A percentile compares a stretch with the other conserved stretches of the same genome.
These are phyloP conservation scores for Oxystoma pomonae DNA, from an alignment of 2,888 invertebrate genomes.

Conservation along the genomic window DNA sequence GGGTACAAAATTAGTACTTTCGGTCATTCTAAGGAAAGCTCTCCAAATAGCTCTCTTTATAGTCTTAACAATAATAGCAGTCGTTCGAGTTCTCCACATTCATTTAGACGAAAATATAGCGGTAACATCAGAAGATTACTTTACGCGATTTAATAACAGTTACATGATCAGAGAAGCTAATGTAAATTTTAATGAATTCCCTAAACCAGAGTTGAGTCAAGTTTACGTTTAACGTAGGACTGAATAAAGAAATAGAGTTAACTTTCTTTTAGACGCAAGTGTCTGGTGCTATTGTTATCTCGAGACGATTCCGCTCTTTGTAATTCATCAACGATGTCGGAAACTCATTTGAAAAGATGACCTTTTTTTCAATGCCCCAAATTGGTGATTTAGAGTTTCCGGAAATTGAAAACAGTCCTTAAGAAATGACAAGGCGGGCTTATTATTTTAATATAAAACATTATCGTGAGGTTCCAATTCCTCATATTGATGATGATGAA, in stretches of 20 bases:
- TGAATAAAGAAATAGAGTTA: too few species aligned
- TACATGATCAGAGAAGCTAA: conserved; percentile 34
- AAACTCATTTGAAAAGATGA: too few species aligned
- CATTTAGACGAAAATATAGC: conserved; percentile 37
- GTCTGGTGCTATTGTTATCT: too few species aligned
- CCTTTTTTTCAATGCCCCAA: conserved; percentile 37
- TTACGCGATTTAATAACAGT: conserved; percentile 29
- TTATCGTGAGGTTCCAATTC: background rate
- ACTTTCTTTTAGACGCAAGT: too few species aligned
- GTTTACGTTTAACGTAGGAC: too few species aligned
- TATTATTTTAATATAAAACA: background rate
- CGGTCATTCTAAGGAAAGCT: background rate
- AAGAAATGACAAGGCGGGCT: background rate
- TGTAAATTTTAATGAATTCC: conserved; percentile 43
- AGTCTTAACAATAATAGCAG: background rate
- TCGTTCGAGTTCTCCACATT: background rate
- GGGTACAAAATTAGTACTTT: conserved; percentile 38
- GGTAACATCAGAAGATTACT: conserved; percentile 34
- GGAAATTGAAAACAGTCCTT: conserved; percentile 4
- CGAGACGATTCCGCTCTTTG: too few species aligned
- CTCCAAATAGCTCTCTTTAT: background rate
- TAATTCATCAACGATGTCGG: too few species aligned
- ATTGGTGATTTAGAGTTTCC: conserved; percentile 13
- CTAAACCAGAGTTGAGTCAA: conserved; percentile 45
- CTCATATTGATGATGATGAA: background rate